Evolutionary conservation across 2,113 vertebrate genomes (phyloP), one percentile per base, ranked within the genome.

Genomic region (Prunella fulvescens): DNA sequence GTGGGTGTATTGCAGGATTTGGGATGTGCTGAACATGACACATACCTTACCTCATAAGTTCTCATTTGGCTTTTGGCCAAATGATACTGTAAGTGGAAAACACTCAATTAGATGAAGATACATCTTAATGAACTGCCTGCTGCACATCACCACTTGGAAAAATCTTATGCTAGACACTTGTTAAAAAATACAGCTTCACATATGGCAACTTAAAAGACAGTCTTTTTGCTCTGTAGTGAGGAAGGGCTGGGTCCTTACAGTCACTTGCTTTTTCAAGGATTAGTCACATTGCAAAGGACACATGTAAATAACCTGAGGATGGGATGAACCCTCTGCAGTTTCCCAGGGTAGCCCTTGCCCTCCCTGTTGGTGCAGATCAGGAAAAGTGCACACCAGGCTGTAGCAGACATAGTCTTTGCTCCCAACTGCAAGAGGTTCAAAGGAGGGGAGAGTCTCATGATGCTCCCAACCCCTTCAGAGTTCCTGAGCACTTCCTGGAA

Each of bases 1-100:
- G 69, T 73, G 93, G 79, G 74, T 79, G 64, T 62, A 47, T 25
- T 91, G 62, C 54, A 91, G 53, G 51, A 81, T 48, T 77, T 57
- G 37, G 54, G 76, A 90, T 65, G 19, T 62, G 64, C 79, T 42
- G 83, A 96, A 79, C 33, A 44, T 5, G 60, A 81, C 31, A 53
- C 2, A 7, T 86, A 71, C 6, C 81, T 90, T 69, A 82, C 61
- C 90, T 96, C 28, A 3, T 35, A 92, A 85, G 42, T 86, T 97
- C 67, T 51, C 5, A 11, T 79, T 73, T 97, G 96, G 92, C 66
- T 90, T 51, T 88, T 94, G 51, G 82, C 92, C 96, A 97, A 93
- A 78, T 64, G 64, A 93, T 82, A 95, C 42, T 94, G 35, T 91
- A 78, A 95, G 91, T 95, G 84, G 89, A 97, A 97, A 97, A 95